A percentile compares a stretch with the other conserved stretches of the same genome.
Evolutionary conservation across 2,797 vertebrate species (phyloP).

Genomic region (Coracias cyanogaster): DNA sequence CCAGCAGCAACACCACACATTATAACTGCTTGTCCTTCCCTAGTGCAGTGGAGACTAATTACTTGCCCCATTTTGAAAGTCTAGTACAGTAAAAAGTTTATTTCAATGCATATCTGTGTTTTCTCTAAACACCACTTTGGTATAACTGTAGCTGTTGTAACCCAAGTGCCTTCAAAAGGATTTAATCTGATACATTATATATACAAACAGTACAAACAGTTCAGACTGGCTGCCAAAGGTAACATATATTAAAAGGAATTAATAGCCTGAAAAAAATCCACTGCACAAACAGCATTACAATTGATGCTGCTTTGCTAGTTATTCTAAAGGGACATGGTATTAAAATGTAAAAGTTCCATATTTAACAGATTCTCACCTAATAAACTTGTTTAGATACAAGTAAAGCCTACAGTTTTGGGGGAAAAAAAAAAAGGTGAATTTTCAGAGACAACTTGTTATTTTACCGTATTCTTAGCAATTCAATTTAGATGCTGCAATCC

Average conservation of each 20-base stretch:
- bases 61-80: slow-evolving; percentile 45
- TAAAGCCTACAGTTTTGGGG: slow-evolving; percentile 41
- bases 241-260: slow-evolving; percentile 69
- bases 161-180: slow-evolving; percentile 62
- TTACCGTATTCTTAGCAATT: slow-evolving; percentile 57
- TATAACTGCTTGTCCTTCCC: slow-evolving; percentile 29
- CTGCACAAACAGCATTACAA: slow-evolving; percentile 66
- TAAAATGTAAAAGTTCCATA: slow-evolving; percentile 68
- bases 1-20: slow-evolving; percentile 34
- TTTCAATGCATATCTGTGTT: slow-evolving; percentile 72
- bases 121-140: slow-evolving; percentile 61
- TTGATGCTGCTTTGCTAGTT: slow-evolving; percentile 63
- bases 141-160: slow-evolving; percentile 56
- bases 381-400: slow-evolving; percentile 70
- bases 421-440: slow-evolving; percentile 40
- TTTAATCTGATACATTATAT: slow-evolving; percentile 66
- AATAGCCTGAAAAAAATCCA: slow-evolving; percentile 62
- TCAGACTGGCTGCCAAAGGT: slow-evolving; percentile 59
- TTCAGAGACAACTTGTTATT: slow-evolving; percentile 58
- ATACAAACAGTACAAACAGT: slow-evolving; percentile 64
- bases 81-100: slow-evolving; percentile 59
- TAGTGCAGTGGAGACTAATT: slow-evolving; percentile 56
- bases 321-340: slow-evolving; percentile 65
- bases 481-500: slow-evolving; percentile 13
- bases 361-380: slow-evolving; percentile 75